phyloP scores from a whole-genome alignment of 1,140 invertebrate species.

The Eueides isabella region DNA sequence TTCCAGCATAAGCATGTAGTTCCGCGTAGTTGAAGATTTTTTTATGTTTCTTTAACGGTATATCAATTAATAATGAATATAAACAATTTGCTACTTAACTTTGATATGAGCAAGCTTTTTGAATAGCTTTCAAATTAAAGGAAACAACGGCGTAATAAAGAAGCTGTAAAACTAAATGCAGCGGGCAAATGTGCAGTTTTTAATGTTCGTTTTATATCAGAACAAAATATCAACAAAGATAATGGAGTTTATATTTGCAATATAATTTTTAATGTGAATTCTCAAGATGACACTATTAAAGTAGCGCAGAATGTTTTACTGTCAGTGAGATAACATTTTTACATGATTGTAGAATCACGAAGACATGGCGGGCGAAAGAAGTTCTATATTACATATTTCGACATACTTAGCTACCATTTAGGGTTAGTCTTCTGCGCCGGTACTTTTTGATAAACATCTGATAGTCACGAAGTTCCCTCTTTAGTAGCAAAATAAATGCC shows the following conservation, averaged over 20 bases:
- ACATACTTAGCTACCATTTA: slow-evolving; percentile 56
- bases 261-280: slow-evolving; percentile 20
- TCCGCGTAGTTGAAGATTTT: slow-evolving; percentile 20
- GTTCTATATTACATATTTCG: slow-evolving; percentile 44
- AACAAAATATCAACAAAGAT: slow-evolving; percentile 10
- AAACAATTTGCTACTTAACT: background rate
- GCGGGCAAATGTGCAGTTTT: background rate
- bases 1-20: slow-evolving; percentile 38
- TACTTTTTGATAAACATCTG: slow-evolving; percentile 57
- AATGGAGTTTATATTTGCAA: slow-evolving; percentile 8
- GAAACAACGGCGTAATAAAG: slow-evolving; percentile 13
- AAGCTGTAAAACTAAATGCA: slow-evolving; percentile 7
- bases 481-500: slow-evolving; percentile 59
- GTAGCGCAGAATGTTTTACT: slow-evolving; percentile 13
- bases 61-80: background rate
- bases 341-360: slow-evolving; percentile 38
- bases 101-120: background rate
- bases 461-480: slow-evolving; percentile 55
- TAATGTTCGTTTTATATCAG: background rate
- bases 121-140: background rate
- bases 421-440: slow-evolving; percentile 51
- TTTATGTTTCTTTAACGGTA: background rate
- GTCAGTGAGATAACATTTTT: slow-evolving; percentile 22
- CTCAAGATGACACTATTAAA: slow-evolving; percentile 19
- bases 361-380: slow-evolving; percentile 37